These are phyloP conservation scores for Emydura subglobosa DNA, from an alignment of 2,113 vertebrate species.

Conservation along the genomic window DNA sequence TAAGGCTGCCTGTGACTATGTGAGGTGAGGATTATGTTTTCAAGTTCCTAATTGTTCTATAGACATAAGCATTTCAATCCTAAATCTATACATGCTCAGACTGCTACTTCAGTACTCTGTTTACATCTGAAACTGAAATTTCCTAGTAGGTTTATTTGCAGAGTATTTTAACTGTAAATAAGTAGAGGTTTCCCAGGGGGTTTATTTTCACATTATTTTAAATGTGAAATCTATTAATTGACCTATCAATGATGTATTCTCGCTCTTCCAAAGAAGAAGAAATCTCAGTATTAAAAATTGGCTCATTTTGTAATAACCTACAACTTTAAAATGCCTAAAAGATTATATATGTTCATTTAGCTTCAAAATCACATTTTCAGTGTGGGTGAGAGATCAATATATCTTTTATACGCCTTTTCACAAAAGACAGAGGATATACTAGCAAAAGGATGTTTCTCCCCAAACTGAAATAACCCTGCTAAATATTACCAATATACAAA, in stretches of 20 bases:
- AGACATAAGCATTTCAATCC: background rate
- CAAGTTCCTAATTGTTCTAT: slow-evolving; percentile 22
- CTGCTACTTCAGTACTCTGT: background rate
- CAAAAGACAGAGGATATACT: background rate
- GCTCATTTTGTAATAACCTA: background rate
- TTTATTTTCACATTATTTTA: background rate
- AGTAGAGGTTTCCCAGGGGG: slow-evolving; percentile 17
- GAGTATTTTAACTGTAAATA: slow-evolving; percentile 48
- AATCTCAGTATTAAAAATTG: background rate
- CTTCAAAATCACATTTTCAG: background rate
- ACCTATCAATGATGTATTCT: background rate
- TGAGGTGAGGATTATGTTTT: background rate
- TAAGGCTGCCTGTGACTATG: background rate
- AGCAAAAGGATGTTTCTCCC: background rate
- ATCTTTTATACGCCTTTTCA: background rate
- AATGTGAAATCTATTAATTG: background rate
- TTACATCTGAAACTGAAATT: background rate
- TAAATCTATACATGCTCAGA: background rate
- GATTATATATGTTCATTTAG: background rate
- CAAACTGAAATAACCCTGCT: background rate
- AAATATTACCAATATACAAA: background rate
- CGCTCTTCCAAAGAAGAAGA: background rate
- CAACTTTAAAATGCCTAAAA: background rate
- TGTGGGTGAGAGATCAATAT: background rate
- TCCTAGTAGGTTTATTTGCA: slow-evolving; percentile 45